Percentiles rank a stretch among this genome's conserved stretches.
Evolutionary conservation across 2,797 vertebrate species (phyloP).

Genomic region (Hydrolagus colliei): DNA sequence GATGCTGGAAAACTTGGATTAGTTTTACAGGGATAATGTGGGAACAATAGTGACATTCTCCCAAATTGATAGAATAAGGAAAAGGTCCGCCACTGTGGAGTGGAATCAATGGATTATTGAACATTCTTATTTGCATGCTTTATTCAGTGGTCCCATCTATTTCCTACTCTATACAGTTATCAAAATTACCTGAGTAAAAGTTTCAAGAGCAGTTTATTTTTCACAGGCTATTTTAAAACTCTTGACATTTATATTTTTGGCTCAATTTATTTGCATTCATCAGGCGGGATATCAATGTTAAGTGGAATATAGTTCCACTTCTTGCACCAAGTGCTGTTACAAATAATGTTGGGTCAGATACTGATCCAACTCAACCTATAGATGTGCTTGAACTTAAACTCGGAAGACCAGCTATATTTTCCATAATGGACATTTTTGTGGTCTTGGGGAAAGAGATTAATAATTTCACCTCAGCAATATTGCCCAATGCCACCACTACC

Average conservation of each 20-base stretch:
- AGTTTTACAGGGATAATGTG: too few species aligned
- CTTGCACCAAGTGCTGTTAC: background rate
- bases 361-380: too few species aligned
- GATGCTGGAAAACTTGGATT: too few species aligned
- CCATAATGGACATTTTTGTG: background rate
- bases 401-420: background rate
- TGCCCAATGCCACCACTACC: too few species aligned
- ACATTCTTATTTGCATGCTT: background rate
- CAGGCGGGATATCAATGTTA: background rate
- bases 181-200: background rate
- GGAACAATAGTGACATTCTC: background rate
- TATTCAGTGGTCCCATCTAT: background rate
- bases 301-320: background rate
- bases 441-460: too few species aligned
- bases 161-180: too few species aligned
- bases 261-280: background rate
- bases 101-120: background rate
- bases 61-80: too few species aligned
- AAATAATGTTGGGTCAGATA: background rate
- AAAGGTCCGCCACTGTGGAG: background rate
- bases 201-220: background rate
- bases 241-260: background rate
- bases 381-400: background rate
- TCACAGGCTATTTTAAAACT: background rate
- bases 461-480: background rate